Conservation (phyloP, 2,888 invertebrate species). For the Glyphotaelius pellucidus region DNA sequence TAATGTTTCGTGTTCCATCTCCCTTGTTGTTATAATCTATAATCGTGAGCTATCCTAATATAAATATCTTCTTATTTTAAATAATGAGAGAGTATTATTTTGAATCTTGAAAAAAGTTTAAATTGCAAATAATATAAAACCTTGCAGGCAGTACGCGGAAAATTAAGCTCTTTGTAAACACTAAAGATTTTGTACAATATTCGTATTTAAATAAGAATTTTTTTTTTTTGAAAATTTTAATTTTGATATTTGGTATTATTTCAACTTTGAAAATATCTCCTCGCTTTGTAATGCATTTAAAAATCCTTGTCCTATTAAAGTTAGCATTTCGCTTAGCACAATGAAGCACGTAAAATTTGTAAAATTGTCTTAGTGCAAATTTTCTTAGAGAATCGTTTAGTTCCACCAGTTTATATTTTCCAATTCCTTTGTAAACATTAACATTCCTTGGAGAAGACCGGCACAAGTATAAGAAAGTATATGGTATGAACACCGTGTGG, state of each 20-base stretch:
- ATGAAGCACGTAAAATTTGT: not conserved
- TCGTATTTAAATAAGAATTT: too few relatives aligned
- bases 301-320: not conserved
- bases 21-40: too few relatives aligned
- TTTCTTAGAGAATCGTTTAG: slow-evolving; percentile 3
- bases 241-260: not conserved
- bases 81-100: too few relatives aligned
- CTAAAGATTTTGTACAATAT: too few relatives aligned
- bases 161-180: too few relatives aligned
- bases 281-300: not conserved
- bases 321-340: not conserved
- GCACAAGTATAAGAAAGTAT: not conserved
- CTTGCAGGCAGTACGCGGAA: too few relatives aligned
- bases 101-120: too few relatives aligned
- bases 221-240: too few relatives aligned
- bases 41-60: not conserved
- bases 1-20: too few relatives aligned
- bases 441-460: not conserved
- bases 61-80: too few relatives aligned
- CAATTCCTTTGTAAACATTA: slow-evolving; percentile 31
- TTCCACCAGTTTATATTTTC: not conserved
- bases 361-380: not conserved
- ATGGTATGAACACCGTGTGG: not conserved
- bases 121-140: too few relatives aligned
- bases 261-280: not conserved